These are phyloP conservation scores for Lysandra coridon DNA, from an alignment of 2,888 invertebrate species.

Conservation along the genomic window DNA sequence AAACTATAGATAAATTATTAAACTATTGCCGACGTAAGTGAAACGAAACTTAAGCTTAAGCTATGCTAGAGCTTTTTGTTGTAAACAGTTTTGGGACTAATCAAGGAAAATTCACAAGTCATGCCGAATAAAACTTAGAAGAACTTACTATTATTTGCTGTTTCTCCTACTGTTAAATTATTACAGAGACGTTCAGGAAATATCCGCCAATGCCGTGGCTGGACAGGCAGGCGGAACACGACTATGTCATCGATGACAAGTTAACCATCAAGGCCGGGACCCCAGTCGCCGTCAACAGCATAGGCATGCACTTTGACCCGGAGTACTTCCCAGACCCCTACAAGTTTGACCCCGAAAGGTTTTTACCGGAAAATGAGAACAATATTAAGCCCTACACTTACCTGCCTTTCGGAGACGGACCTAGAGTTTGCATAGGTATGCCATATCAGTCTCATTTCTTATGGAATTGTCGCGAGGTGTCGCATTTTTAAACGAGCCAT, in stretches of 20 bases:
- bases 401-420: slow-evolving; percentile 75
- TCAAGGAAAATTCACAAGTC: too few species aligned
- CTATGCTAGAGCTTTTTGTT: too few species aligned
- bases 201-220: slow-evolving; percentile 58
- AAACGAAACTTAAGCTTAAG: too few species aligned
- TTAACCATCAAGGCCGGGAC: slow-evolving; percentile 53
- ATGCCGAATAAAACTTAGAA: too few species aligned
- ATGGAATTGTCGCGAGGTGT: too few species aligned
- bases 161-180: neutral
- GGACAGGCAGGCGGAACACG: slow-evolving; percentile 48
- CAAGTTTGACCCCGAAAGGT: slow-evolving; percentile 76
- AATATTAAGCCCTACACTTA: slow-evolving; percentile 52
- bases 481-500: too few species aligned
- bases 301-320: slow-evolving; percentile 59
- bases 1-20: too few species aligned
- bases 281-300: slow-evolving; percentile 47
- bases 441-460: too few species aligned
- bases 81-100: too few species aligned
- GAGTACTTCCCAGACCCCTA: slow-evolving; percentile 72
- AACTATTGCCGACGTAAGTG: too few species aligned
- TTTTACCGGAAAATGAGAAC: slow-evolving; percentile 73
- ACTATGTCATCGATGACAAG: slow-evolving; percentile 52
- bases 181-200: slow-evolving; percentile 56
- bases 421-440: slow-evolving; percentile 33
- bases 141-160: too few species aligned